Base-by-base conservation (phyloP, 2,113 vertebrate genomes). In the Plestiodon gilberti region DNA sequence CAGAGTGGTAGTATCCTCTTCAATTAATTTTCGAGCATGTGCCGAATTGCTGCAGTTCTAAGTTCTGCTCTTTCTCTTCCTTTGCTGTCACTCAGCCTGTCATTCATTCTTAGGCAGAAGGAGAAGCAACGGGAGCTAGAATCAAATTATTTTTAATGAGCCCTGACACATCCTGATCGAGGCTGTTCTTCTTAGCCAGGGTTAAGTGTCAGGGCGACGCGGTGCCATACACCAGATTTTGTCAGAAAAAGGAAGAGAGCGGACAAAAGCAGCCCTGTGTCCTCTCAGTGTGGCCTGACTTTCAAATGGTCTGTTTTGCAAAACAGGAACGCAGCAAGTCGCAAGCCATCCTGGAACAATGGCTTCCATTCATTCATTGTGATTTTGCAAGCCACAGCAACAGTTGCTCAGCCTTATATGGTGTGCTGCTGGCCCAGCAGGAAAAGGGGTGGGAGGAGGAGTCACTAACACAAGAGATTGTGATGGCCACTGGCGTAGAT, bases 71-170 rank as follows among this genome's bases (percentile, higher is more conserved):
- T 23, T 35, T 79, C 88, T 86, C 59, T 15, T 80, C 83, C 43
- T 80, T 43, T 55, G 70, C 25, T 43, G 9, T 78, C 80, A 83
- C 80, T 55, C 79, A 30, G 38, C 3, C 88, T 84, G 69, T 74
- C 87, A 76, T 33, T 89, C 78, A 83, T 43, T 87, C 84, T 88
- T 83, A 30, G 79, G 69, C 18, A 25, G 70, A 79, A 30, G 77
- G 64, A 55, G 80, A 22, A 71, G 79, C 84, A 70, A 77, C 6
- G 52, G 82, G 85, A 70, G 23, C 90, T 87, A 77, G 61, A 86
- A 91, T 87, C 64, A 92, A 94, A 89, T 78, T 61, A 86, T 87
- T 93, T 91, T 87, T 92, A 94, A 93, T 78, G 65, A 85, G 91
- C 57, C 52, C 30, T 74, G 52, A 88, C 74, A 62, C 82, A 82